These are phyloP conservation scores for Gastrophysa polygoni DNA, from an alignment of 2,888 invertebrate species.

Conservation along the genomic window DNA sequence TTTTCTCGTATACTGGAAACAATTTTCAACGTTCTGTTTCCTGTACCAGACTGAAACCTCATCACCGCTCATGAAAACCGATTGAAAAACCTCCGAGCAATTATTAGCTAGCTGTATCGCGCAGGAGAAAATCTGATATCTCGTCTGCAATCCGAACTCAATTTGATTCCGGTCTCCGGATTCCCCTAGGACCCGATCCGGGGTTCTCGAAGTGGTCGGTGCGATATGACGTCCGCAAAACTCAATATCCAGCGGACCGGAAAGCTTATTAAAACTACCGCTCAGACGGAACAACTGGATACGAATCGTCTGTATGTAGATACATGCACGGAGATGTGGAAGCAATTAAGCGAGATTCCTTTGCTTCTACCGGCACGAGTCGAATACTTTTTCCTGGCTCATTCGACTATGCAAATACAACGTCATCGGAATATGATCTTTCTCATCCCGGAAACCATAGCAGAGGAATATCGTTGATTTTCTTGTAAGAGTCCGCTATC, in stretches of 20 bases:
- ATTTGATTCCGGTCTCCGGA: constrained; percentile 58
- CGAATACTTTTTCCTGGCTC: no score
- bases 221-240: constrained; percentile 56
- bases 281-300: constrained; percentile 55
- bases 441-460: no score
- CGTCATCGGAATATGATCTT: no score
- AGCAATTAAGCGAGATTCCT: constrained; percentile 46
- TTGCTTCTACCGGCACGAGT: background rate
- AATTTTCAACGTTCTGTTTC: no score
- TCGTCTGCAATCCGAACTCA: constrained; percentile 58
- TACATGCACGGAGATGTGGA: constrained; percentile 39
- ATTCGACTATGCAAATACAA: no score
- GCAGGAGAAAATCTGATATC: constrained; percentile 48
- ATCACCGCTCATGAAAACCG: background rate
- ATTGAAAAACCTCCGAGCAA: constrained; percentile 39
- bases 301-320: constrained; percentile 50
- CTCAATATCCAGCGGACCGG: constrained; percentile 60
- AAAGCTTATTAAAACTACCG: constrained; percentile 60
- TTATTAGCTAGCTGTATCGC: constrained; percentile 49
- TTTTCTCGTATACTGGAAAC: no score
- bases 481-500: no score
- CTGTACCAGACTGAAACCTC: background rate
- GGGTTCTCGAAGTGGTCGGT: constrained; percentile 57
- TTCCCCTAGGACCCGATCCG: constrained; percentile 57
- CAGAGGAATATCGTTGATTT: no score